Conservation (phyloP, 2,888 invertebrate species). For the Acanthosoma haemorrhoidale region DNA sequence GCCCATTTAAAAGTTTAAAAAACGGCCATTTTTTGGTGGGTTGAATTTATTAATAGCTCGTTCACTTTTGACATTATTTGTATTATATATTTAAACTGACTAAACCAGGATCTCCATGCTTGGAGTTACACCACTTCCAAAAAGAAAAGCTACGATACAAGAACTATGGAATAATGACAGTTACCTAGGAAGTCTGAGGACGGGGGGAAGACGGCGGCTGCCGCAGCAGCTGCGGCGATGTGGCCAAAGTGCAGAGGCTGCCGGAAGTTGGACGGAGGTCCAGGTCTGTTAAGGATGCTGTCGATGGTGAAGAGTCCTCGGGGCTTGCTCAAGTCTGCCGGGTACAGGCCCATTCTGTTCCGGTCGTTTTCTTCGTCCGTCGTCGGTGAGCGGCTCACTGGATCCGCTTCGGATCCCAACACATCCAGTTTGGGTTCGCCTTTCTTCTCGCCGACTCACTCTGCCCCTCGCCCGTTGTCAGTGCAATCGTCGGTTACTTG, state of each 20-base stretch:
- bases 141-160: no score
- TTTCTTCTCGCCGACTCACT: neutral
- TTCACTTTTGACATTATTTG: no score
- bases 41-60: no score
- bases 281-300: conserved; percentile 71
- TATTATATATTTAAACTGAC: no score
- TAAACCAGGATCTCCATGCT: no score
- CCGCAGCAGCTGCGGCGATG: conserved; percentile 52
- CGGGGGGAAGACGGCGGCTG: conserved; percentile 58
- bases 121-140: no score
- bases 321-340: conserved; percentile 18
- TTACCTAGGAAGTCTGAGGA: conserved; percentile 74
- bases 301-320: conserved; percentile 69
- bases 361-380: conserved; percentile 12
- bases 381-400: neutral
- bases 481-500: neutral
- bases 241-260: conserved; percentile 58
- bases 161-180: conserved; percentile 41
- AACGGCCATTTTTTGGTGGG: no score
- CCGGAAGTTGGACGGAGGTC: conserved; percentile 53
- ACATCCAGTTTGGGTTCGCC: conserved; percentile 5
- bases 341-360: conserved; percentile 23
- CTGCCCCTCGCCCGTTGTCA: neutral
- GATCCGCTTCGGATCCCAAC: conserved; percentile 17
- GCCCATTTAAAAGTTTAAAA: no score